Percentiles rank a stretch among this genome's conserved stretches.
These are phyloP conservation scores for Hyperopisus bebe DNA, from an alignment of 2,113 vertebrate genomes.

Conservation along the genomic window DNA sequence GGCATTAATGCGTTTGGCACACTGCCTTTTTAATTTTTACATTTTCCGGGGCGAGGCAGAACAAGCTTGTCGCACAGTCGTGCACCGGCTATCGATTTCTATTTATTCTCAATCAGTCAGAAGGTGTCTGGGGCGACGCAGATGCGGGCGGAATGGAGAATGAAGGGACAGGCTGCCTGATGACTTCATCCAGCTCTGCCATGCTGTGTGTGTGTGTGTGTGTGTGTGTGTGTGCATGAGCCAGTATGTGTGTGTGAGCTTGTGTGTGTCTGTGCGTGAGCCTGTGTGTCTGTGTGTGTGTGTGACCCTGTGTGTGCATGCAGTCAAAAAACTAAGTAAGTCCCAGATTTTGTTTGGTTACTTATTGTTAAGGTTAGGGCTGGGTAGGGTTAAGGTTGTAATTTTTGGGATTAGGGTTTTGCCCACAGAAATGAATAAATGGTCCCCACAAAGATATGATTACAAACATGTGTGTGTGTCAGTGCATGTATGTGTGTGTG, in stretches of 20 bases:
- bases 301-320: neutral
- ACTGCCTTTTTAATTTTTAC: neutral
- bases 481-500: too few relatives aligned
- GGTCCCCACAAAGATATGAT: too few relatives aligned
- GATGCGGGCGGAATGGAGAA: slow-evolving; percentile 47
- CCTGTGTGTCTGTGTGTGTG: neutral
- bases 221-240: neutral
- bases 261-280: neutral
- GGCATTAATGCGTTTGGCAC: neutral
- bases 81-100: slow-evolving; percentile 62
- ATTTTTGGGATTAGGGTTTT: too few relatives aligned
- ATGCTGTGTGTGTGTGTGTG: neutral
- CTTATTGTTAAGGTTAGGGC: too few relatives aligned
- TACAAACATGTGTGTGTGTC: too few relatives aligned
- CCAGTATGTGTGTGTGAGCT: neutral
- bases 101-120: slow-evolving; percentile 47
- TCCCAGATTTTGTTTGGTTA: too few relatives aligned
- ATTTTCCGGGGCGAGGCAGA: slow-evolving; percentile 25
- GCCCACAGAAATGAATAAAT: too few relatives aligned
- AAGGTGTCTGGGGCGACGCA: slow-evolving; percentile 48
- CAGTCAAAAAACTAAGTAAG: too few relatives aligned
- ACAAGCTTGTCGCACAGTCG: slow-evolving; percentile 58
- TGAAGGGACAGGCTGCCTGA: slow-evolving; percentile 37
- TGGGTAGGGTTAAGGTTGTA: too few relatives aligned
- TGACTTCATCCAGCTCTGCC: slow-evolving; percentile 35